Evolutionary conservation across 1,140 invertebrate species (phyloP).

Genomic region (Plectrocnemia conspersa): DNA sequence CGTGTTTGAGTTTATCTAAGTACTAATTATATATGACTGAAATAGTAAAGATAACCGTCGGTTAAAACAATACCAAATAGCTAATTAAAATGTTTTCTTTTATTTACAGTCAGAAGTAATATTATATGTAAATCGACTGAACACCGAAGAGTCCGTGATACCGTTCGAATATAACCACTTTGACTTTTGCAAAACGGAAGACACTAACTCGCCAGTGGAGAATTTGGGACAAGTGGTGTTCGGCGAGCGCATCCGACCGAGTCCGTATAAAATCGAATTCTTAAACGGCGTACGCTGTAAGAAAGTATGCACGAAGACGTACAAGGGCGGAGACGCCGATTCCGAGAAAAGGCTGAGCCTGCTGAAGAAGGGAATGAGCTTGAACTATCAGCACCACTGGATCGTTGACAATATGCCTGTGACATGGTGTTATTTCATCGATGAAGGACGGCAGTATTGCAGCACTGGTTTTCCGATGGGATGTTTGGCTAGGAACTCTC

Average conservation of each 20-base stretch:
- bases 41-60: too few relatives aligned
- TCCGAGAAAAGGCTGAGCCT: slow-evolving; percentile 69
- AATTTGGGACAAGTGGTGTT: slow-evolving; percentile 98
- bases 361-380: slow-evolving; percentile 84
- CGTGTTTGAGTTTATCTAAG: too few relatives aligned
- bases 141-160: slow-evolving; percentile 93
- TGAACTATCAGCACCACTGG: slow-evolving; percentile 99
- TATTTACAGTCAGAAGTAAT: slow-evolving; percentile 70
- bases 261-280: slow-evolving; percentile 79
- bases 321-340: slow-evolving; percentile 60
- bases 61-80: too few relatives aligned
- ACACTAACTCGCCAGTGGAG: slow-evolving; percentile 83
- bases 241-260: slow-evolving; percentile 92
- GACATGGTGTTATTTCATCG: slow-evolving; percentile 85
- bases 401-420: slow-evolving; percentile 98
- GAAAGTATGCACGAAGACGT: slow-evolving; percentile 67
- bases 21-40: too few relatives aligned
- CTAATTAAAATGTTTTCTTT: slow-evolving; percentile 18
- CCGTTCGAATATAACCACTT: slow-evolving; percentile 98
- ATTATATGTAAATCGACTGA: slow-evolving; percentile 92
- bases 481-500: slow-evolving; percentile 63
- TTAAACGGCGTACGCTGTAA: slow-evolving; percentile 69
- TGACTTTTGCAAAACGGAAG: slow-evolving; percentile 82
- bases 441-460: slow-evolving; percentile 77
- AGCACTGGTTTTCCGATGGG: slow-evolving; percentile 97